These are phyloP conservation scores for Nephrotoma appendiculata DNA, from an alignment of 2,888 invertebrate species.

Conservation along the genomic window DNA sequence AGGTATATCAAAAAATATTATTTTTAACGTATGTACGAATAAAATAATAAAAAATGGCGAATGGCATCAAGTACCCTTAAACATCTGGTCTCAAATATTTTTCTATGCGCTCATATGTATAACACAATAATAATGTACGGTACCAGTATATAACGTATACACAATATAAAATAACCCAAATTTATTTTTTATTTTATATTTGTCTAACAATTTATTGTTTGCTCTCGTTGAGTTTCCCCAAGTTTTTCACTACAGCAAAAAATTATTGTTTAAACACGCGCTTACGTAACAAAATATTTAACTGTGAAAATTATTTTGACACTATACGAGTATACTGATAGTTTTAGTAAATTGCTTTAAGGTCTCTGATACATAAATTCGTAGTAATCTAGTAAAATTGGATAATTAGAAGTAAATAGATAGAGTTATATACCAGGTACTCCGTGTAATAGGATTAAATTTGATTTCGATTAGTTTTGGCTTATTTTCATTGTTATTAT, in stretches of 20 bases:
- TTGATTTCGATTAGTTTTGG: neutral
- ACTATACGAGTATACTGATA: neutral
- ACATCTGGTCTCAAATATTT: slow-evolving; percentile 1
- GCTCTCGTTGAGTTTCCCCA: neutral
- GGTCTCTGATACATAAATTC: neutral
- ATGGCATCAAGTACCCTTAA: slow-evolving; percentile 3
- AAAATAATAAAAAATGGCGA: neutral
- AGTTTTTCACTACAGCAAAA: neutral
- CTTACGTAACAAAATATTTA: too few relatives aligned
- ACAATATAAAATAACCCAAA: neutral
- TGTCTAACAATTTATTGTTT: neutral
- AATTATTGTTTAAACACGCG: neutral
- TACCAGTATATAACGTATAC: neutral
- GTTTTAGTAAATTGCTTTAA: neutral
- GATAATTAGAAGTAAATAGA: neutral
- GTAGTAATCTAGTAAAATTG: neutral
- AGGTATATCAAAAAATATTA: neutral
- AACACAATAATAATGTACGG: neutral
- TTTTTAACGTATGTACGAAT: neutral
- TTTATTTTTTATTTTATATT: neutral
- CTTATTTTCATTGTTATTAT: neutral
- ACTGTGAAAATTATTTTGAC: neutral
- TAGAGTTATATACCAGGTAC: too few relatives aligned
- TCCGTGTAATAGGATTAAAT: neutral
- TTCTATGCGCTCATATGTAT: neutral